Evolutionary conservation across 2,113 vertebrate genomes (phyloP).

Genomic region (Harpagus bidentatus): DNA sequence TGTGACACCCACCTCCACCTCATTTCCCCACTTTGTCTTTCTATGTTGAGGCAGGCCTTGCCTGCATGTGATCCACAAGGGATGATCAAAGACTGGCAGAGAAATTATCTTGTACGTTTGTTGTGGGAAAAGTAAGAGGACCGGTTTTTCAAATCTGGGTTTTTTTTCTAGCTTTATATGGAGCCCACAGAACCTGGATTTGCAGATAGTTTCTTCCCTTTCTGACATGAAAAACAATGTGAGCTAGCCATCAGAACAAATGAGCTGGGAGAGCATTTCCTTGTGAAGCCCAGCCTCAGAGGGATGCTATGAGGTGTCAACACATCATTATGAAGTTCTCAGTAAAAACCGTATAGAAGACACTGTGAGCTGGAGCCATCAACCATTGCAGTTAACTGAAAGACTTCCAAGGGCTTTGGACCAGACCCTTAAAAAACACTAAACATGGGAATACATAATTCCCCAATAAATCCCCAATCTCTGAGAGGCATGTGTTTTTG

Average conservation of each 20-base stretch:
- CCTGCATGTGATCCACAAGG: background rate
- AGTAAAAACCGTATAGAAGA: background rate
- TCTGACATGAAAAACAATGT: background rate
- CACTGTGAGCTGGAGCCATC: background rate
- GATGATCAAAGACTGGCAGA: background rate
- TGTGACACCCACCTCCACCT: background rate
- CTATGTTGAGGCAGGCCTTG: background rate
- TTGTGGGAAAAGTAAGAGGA: background rate
- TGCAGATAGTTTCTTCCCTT: background rate
- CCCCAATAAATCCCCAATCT: background rate
- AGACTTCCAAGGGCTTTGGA: background rate
- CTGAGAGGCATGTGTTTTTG: background rate
- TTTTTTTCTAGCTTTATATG: background rate
- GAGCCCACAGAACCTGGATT: background rate
- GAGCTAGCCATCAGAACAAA: background rate
- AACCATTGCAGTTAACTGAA: background rate
- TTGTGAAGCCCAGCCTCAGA: background rate
- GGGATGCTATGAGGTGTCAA: background rate
- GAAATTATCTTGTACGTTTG: background rate
- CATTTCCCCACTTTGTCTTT: background rate
- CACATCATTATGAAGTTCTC: background rate
- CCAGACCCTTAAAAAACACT: background rate
- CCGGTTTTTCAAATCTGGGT: background rate
- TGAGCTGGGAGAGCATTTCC: background rate
- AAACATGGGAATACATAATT: background rate